These are phyloP conservation scores for Tokudaia muenninki DNA, from an alignment of 2,797 vertebrate species.

Conservation along the genomic window DNA sequence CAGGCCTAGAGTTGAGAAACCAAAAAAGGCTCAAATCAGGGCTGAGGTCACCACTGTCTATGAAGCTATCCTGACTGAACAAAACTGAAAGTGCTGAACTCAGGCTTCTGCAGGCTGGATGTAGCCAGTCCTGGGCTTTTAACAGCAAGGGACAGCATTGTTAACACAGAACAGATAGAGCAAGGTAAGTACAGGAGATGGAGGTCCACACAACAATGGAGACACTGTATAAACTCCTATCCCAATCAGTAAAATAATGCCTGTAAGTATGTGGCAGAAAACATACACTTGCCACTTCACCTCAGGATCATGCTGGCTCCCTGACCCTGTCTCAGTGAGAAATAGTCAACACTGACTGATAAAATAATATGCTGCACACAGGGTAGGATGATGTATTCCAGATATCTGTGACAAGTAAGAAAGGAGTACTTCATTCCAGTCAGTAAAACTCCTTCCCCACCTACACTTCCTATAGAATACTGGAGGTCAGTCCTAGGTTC, in stretches of 20 bases:
- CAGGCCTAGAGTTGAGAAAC: no score
- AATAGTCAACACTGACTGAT: neutral
- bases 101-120: neutral
- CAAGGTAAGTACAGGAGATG: neutral
- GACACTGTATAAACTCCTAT: no score
- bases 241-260: neutral
- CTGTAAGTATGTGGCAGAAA: rapidly evolving
- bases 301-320: neutral
- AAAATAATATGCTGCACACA: neutral
- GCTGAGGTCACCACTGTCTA: neutral
- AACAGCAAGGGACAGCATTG: neutral
- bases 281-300: neutral
- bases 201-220: neutral
- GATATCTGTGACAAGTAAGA: neutral
- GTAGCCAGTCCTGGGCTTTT: rapidly evolving
- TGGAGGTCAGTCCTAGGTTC: neutral
- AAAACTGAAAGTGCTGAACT: neutral
- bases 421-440: no score
- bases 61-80: neutral
- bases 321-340: neutral
- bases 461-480: neutral
- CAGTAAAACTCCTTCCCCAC: no score
- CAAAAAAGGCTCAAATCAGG: neutral
- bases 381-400: no score
- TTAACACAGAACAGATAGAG: neutral